Evolutionary conservation across 1,140 invertebrate genomes (phyloP).

Genomic region (Camponotus floridanus): DNA sequence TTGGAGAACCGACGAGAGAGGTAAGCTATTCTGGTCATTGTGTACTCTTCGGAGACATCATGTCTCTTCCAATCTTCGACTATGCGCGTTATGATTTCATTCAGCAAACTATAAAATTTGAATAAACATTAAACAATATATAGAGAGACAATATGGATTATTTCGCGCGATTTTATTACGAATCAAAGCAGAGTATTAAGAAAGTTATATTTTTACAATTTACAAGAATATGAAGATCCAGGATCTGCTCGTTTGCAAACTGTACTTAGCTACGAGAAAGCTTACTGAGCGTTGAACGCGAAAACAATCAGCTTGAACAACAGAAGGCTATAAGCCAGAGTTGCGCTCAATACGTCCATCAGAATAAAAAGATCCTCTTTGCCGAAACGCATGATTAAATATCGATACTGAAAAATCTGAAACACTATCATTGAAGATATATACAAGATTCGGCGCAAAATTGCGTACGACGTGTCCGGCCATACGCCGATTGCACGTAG

Average conservation of each 20-base stretch:
- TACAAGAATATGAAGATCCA: not conserved
- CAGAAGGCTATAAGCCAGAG: conserved; percentile 30
- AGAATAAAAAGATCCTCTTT: not conserved
- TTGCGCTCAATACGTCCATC: conserved; percentile 55
- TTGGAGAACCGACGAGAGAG: conserved; percentile 43
- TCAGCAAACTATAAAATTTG: conserved; percentile 42
- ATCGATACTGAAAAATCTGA: conserved; percentile 53
- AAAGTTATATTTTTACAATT: not conserved
- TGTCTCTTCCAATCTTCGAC: conserved; percentile 51
- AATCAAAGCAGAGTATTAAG: not conserved
- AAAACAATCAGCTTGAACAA: conserved; percentile 54
- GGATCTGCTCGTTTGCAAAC: no score
- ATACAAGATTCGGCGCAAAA: conserved; percentile 22
- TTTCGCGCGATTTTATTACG: not conserved
- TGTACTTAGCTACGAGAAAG: not conserved
- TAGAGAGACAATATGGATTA: not conserved
- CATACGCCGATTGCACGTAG: conserved; percentile 54
- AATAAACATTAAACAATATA: not conserved
- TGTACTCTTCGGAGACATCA: not conserved
- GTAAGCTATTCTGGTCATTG: conserved; percentile 24
- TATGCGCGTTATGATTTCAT: conserved; percentile 49
- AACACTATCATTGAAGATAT: not conserved
- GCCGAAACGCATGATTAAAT: conserved; percentile 28
- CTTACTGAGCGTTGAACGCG: conserved; percentile 50
- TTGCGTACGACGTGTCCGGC: conserved; percentile 33